Percentiles rank a stretch among this genome's conserved stretches.
These are phyloP conservation scores for Brachyptera putata DNA, from an alignment of 2,888 invertebrate genomes.

Conservation along the genomic window DNA sequence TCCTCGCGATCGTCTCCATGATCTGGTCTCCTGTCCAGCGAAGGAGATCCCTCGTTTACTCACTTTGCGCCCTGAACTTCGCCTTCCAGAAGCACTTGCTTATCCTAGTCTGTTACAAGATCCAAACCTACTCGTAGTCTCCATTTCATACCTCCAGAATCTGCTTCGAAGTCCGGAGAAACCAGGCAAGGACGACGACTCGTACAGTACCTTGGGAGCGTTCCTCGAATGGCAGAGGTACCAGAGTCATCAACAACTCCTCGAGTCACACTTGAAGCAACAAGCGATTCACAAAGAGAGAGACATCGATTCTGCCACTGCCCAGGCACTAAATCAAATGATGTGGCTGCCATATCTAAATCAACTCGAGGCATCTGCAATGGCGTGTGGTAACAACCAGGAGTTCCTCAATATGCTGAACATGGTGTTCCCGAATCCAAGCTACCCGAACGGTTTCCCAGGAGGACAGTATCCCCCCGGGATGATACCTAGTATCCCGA, in stretches of 20 bases:
- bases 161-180: slow-evolving; percentile 32
- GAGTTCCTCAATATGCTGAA: slow-evolving; percentile 44
- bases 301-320: slow-evolving; percentile 65
- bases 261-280: slow-evolving; percentile 30
- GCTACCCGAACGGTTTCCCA: slow-evolving; percentile 25
- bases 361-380: slow-evolving; percentile 55
- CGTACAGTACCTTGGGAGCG: slow-evolving; percentile 27
- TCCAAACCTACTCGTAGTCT: slow-evolving; percentile 73
- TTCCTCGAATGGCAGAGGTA: slow-evolving; percentile 30
- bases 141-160: slow-evolving; percentile 62
- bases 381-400: slow-evolving; percentile 49
- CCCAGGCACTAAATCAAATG: slow-evolving; percentile 68
- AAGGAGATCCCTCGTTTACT: slow-evolving; percentile 72
- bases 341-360: slow-evolving; percentile 67
- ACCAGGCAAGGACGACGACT: slow-evolving; percentile 35
- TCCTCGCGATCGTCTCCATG: slow-evolving; percentile 69
- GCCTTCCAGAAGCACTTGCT: slow-evolving; percentile 68
- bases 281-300: slow-evolving; percentile 38
- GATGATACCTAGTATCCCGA: slow-evolving; percentile 49
- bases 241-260: slow-evolving; percentile 33
- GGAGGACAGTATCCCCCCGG: slow-evolving; percentile 48
- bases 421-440: slow-evolving; percentile 41
- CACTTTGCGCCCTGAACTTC: slow-evolving; percentile 65
- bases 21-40: slow-evolving; percentile 66
- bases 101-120: slow-evolving; percentile 69